phyloP scores from a whole-genome alignment of 2,113 vertebrate species.

The Sisor rabdophorus region DNA sequence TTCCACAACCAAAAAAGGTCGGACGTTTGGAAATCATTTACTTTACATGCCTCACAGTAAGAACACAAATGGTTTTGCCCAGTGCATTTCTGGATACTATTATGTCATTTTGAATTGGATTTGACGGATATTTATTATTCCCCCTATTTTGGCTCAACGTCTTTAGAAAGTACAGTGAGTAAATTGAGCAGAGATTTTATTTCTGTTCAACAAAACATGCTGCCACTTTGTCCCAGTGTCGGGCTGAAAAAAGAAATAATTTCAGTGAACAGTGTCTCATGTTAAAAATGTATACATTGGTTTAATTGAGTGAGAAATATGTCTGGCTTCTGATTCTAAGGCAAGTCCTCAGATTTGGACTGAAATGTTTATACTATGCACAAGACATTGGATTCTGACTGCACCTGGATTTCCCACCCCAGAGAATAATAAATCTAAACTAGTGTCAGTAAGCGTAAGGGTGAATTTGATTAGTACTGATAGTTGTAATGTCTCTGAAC shows the following conservation, averaged over 20 bases:
- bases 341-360: no score
- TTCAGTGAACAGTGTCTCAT: background rate
- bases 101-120: conserved; percentile 12
- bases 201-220: background rate
- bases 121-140: conserved; percentile 17
- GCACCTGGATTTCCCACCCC: background rate
- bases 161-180: background rate
- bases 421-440: background rate
- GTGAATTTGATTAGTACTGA: background rate
- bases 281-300: background rate
- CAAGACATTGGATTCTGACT: background rate
- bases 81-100: background rate
- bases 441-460: background rate
- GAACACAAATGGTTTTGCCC: background rate
- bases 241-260: background rate
- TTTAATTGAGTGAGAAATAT: background rate
- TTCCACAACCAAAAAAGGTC: conserved; percentile 2
- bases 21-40: conserved; percentile 26
- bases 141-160: background rate
- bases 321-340: background rate
- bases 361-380: background rate
- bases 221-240: background rate
- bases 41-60: background rate
- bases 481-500: background rate
- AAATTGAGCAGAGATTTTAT: background rate